Conservation (phyloP, 2,888 invertebrate species). For the Spisula subtruncata region DNA sequence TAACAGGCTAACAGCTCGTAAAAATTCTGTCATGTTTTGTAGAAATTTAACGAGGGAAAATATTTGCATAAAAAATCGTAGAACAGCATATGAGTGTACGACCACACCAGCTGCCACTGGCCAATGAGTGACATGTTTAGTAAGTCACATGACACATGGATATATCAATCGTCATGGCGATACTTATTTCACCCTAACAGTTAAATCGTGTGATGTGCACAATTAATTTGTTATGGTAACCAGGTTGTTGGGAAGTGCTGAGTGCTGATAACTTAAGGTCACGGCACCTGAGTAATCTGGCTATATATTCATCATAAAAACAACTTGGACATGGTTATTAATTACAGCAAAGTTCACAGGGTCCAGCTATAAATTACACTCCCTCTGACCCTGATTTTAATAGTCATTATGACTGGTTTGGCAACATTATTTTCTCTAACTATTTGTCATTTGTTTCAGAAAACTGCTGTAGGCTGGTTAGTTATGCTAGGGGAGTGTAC, state of each 20-base stretch:
- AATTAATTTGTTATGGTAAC: constrained; percentile 39
- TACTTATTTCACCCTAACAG: constrained; percentile 47
- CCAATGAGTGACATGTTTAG: constrained; percentile 23
- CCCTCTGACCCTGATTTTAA: neutral
- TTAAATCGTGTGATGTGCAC: constrained; percentile 24
- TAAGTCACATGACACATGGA: constrained; percentile 38
- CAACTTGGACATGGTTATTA: constrained; percentile 43
- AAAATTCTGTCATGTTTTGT: neutral
- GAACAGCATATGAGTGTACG: neutral
- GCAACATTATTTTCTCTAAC: neutral
- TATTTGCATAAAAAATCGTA: neutral
- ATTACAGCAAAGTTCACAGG: constrained; percentile 35
- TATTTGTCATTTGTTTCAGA: constrained; percentile 2
- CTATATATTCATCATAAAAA: constrained; percentile 34
- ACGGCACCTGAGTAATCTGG: neutral
- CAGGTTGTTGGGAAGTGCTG: neutral
- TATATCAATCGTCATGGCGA: constrained; percentile 37
- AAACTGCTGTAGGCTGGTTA: neutral
- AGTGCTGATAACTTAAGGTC: neutral
- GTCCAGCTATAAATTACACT: constrained; percentile 6
- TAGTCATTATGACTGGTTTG: neutral
- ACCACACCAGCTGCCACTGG: constrained; percentile 28
- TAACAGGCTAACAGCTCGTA: neutral
- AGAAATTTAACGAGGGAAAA: neutral
- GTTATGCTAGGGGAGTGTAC: too few relatives aligned